Evolutionary conservation across 2,888 invertebrate species (phyloP).

Genomic region (Cyclophora punctaria): DNA sequence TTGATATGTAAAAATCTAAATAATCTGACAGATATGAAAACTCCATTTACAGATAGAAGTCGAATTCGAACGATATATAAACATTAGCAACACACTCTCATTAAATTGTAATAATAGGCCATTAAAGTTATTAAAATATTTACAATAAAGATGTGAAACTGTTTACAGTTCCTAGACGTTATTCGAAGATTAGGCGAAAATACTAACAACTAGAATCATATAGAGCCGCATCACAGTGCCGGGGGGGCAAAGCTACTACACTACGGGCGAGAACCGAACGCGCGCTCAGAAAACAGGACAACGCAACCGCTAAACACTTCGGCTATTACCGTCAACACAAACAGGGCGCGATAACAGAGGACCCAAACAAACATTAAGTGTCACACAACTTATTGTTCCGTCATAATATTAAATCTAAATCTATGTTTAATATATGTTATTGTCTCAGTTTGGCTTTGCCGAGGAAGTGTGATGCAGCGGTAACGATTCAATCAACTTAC

Average conservation of each 20-base stretch:
- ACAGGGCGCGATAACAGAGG: too few relatives aligned
- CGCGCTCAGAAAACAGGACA: too few relatives aligned
- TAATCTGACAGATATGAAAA: slow-evolving; percentile 21
- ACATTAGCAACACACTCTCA: slow-evolving; percentile 62
- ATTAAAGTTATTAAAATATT: slow-evolving; percentile 67
- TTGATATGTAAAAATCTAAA: slow-evolving; percentile 39
- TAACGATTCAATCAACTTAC: slow-evolving; percentile 38
- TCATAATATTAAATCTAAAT: too few relatives aligned
- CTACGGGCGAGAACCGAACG: too few relatives aligned
- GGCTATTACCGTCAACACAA: too few relatives aligned
- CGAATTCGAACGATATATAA: slow-evolving; percentile 55
- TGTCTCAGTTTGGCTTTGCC: background rate
- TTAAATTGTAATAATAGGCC: slow-evolving; percentile 65
- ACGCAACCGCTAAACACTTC: too few relatives aligned
- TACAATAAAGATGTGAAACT: slow-evolving; percentile 67
- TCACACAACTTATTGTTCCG: background rate
- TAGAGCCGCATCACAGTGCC: too few relatives aligned
- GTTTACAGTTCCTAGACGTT: slow-evolving; percentile 63
- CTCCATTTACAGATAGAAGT: slow-evolving; percentile 35
- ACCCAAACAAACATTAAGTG: too few relatives aligned
- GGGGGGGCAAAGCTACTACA: too few relatives aligned
- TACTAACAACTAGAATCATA: slow-evolving; percentile 58
- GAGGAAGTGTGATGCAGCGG: slow-evolving; percentile 26
- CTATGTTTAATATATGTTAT: background rate
- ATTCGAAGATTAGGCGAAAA: slow-evolving; percentile 68